A percentile compares a stretch with the other conserved stretches of the same genome.
These are phyloP conservation scores for Eulemur rufifrons DNA, from an alignment of 2,113 vertebrate species.

Conservation along the genomic window DNA sequence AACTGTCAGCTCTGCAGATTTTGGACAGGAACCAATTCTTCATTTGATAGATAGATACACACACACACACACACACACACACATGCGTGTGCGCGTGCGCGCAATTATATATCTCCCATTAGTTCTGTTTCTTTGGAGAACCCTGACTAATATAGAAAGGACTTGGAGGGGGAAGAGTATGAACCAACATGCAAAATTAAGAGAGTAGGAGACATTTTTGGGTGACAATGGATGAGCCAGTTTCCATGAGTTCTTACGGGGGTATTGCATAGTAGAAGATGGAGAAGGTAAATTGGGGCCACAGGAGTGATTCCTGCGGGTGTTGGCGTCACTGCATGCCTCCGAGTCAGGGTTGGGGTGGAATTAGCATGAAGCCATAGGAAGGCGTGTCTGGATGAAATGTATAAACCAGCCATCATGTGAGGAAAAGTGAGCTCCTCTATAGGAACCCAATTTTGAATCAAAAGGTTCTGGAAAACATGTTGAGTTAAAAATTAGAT, in stretches of 20 bases:
- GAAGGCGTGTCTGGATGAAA: not conserved
- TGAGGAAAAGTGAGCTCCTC: not conserved
- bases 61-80: not conserved
- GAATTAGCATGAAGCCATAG: not conserved
- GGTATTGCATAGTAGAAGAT: not conserved
- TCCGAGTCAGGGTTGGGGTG: not conserved
- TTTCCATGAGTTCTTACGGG: not conserved
- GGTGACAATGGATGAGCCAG: not conserved
- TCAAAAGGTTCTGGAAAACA: not conserved
- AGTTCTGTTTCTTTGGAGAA: not conserved
- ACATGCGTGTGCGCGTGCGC: not conserved
- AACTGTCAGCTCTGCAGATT: not conserved
- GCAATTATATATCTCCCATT: not conserved
- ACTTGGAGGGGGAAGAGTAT: not conserved
- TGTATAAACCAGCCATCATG: not conserved
- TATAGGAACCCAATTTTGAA: not conserved
- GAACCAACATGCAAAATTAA: not conserved
- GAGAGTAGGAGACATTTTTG: not conserved
- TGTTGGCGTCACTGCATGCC: not conserved
- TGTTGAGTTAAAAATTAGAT: constrained; percentile 25
- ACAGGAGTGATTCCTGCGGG: not conserved
- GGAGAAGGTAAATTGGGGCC: not conserved
- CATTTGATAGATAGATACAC: not conserved
- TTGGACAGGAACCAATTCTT: not conserved
- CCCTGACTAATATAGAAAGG: not conserved